Evolutionary conservation across 2,113 vertebrate species (phyloP).

Genomic region (Polyodon spathula): DNA sequence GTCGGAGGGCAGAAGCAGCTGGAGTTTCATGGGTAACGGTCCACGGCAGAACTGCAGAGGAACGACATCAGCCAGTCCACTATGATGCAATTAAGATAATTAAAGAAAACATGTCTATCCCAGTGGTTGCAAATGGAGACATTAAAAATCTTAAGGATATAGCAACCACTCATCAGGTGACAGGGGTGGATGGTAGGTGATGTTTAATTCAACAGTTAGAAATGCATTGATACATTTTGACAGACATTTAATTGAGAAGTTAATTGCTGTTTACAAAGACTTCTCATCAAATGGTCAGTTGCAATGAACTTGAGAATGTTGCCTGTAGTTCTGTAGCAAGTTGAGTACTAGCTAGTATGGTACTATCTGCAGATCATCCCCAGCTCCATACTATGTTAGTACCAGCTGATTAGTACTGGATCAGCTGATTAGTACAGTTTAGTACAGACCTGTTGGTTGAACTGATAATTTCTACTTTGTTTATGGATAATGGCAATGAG

Average conservation of each 20-base stretch:
- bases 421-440: no score
- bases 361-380: no score
- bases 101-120: constrained; percentile 79
- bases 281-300: no score
- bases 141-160: constrained; percentile 79
- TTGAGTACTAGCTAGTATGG: no score
- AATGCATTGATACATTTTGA: constrained; percentile 6
- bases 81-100: constrained; percentile 86
- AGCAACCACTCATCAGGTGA: constrained; percentile 64
- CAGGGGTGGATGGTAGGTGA: constrained; percentile 79
- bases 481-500: no score
- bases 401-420: no score
- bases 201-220: not conserved
- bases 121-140: constrained; percentile 88
- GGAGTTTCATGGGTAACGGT: constrained; percentile 94
- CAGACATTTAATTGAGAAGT: constrained; percentile 14
- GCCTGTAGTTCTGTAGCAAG: no score
- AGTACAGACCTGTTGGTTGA: no score
- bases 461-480: no score
- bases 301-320: no score
- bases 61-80: constrained; percentile 90
- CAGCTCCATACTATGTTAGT: no score
- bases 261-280: constrained; percentile 2
- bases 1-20: constrained; percentile 82
- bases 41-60: constrained; percentile 79